Conservation (phyloP, 2,888 invertebrate genomes). For the Habroteleia sp. region DNA sequence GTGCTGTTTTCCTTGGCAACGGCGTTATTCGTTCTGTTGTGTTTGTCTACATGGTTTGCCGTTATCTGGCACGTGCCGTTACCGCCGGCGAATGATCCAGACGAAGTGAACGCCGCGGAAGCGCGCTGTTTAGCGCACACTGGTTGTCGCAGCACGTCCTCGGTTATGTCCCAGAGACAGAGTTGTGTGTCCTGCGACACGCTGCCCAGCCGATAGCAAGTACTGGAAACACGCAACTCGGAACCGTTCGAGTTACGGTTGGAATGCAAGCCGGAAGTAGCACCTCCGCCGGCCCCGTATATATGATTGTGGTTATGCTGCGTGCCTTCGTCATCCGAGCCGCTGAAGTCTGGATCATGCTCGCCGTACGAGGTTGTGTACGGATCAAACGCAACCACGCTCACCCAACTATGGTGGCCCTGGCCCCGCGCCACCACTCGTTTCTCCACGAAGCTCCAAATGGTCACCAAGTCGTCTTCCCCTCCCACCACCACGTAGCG, state of each 20-base stretch:
- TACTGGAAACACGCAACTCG: constrained; percentile 80
- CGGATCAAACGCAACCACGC: constrained; percentile 96
- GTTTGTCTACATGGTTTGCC: constrained; percentile 75
- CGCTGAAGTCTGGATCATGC: constrained; percentile 82
- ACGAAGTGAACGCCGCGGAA: constrained; percentile 76
- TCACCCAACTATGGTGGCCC: constrained; percentile 99
- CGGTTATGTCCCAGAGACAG: constrained; percentile 99
- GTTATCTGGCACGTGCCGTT: no score
- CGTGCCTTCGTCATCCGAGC: constrained; percentile 82
- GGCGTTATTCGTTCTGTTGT: constrained; percentile 76
- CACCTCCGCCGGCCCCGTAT: constrained; percentile 72
- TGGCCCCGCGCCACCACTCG: constrained; percentile 98
- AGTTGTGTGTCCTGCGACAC: constrained; percentile 99
- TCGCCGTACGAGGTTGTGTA: constrained; percentile 88
- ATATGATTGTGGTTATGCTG: constrained; percentile 76
- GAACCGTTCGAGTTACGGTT: constrained; percentile 80
- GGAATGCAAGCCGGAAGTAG: constrained; percentile 74
- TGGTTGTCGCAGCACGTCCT: constrained; percentile 94
- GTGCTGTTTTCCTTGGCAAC: constrained; percentile 73
- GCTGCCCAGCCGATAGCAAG: constrained; percentile 93
- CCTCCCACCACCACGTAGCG: constrained; percentile 98
- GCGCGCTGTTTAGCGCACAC: constrained; percentile 81
- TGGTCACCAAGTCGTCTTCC: constrained; percentile 98
- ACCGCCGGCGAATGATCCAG: constrained; percentile 77
- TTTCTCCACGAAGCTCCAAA: constrained; percentile 96